These are phyloP conservation scores for Chrysodeixis includens DNA, from an alignment of 2,888 invertebrate genomes.

Conservation along the genomic window DNA sequence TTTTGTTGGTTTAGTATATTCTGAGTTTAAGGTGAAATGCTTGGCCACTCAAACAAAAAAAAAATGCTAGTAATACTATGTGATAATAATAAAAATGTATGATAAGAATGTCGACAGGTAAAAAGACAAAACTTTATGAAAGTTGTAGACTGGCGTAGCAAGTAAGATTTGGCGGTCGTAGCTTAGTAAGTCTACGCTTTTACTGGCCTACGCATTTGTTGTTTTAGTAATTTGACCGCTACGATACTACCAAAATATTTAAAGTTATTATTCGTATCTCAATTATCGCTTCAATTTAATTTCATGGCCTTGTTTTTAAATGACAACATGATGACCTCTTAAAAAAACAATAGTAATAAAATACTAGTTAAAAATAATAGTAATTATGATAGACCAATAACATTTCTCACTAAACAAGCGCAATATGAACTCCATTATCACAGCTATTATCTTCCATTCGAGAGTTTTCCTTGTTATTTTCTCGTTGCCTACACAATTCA, in stretches of 20 bases:
- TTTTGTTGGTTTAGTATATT: conserved; percentile 15
- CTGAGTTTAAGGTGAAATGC: background rate
- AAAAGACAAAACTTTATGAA: too few species aligned
- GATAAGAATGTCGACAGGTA: too few species aligned
- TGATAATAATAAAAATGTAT: too few species aligned
- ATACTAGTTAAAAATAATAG: conserved; percentile 29
- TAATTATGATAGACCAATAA: conserved; percentile 31
- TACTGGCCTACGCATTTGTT: background rate
- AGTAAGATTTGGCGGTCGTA: background rate
- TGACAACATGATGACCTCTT: too few species aligned
- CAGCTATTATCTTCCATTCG: conserved; percentile 50
- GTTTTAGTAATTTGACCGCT: background rate
- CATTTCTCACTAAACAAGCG: conserved; percentile 48
- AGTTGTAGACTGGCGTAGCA: background rate
- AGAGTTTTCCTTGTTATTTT: conserved; percentile 56
- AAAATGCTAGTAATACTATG: too few species aligned
- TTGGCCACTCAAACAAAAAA: too few species aligned
- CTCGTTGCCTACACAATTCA: conserved; percentile 53
- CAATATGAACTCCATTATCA: conserved; percentile 55
- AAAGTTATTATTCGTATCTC: too few species aligned
- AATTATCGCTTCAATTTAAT: too few species aligned
- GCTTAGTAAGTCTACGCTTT: background rate
- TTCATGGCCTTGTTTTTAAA: too few species aligned
- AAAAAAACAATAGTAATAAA: conserved; percentile 7
- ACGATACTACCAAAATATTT: background rate